Percentiles rank a stretch among this genome's conserved stretches.
Conservation (phyloP, 2,888 invertebrate species). For the Rhogogaster chlorosoma region DNA sequence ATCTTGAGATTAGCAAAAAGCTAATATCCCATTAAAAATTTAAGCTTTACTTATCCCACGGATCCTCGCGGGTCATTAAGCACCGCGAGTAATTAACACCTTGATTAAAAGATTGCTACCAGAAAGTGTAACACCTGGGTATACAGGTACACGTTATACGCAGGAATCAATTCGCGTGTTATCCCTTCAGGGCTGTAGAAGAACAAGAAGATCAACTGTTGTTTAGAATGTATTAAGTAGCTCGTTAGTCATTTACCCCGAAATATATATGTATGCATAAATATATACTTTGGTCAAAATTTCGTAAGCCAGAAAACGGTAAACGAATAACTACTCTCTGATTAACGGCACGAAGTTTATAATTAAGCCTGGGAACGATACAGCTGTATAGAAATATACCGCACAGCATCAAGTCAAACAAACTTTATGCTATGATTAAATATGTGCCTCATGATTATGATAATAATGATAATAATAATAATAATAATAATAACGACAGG, state of each 20-base stretch:
- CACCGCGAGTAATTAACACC: conserved; percentile 10
- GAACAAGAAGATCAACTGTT: background rate
- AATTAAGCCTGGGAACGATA: background rate
- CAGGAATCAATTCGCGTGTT: background rate
- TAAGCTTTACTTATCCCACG: background rate
- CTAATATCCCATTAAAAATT: conserved; percentile 23
- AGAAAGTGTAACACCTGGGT: background rate
- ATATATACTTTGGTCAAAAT: background rate
- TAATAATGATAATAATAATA: background rate
- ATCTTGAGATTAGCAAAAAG: conserved; percentile 24
- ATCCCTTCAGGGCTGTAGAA: background rate
- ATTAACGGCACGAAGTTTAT: conserved; percentile 19
- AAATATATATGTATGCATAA: no score
- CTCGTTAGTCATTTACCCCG: background rate
- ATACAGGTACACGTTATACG: background rate
- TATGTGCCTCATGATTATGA: background rate
- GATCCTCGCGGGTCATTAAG: background rate
- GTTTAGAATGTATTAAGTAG: background rate
- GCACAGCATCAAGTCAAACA: background rate
- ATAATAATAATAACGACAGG: background rate
- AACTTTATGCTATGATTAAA: background rate
- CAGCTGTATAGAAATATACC: background rate
- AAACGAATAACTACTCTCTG: conserved; percentile 3
- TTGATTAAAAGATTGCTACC: conserved; percentile 1
- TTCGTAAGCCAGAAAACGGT: background rate